These are phyloP conservation scores for Lysiphlebus fabarum DNA, from an alignment of 1,140 invertebrate genomes.

Conservation along the genomic window DNA sequence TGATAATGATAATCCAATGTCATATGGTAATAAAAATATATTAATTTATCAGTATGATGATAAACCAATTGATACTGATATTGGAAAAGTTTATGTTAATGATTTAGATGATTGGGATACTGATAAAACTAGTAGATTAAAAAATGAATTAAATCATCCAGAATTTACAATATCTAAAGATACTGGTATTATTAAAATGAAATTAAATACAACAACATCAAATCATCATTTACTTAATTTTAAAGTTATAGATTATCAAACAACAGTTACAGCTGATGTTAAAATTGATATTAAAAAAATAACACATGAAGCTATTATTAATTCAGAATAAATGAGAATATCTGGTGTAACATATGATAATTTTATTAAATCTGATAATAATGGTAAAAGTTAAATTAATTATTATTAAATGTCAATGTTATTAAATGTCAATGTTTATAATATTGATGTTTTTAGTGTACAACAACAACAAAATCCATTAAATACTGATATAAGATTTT, in stretches of 20 bases:
- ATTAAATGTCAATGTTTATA: conserved; percentile 74
- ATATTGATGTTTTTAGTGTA: conserved; percentile 95
- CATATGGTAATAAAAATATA: too few relatives aligned
- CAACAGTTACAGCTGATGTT: conserved; percentile 87
- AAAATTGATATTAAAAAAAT: conserved; percentile 91
- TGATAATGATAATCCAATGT: too few relatives aligned
- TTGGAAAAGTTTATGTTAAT: conserved; percentile 93
- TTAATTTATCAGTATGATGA: too few relatives aligned
- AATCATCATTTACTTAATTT: conserved; percentile 84
- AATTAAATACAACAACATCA: conserved; percentile 83
- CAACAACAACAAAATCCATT: conserved; percentile 80
- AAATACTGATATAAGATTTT: conserved; percentile 88
- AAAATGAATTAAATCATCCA: conserved; percentile 73
- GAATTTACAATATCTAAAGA: conserved; percentile 85
- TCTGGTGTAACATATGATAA: conserved; percentile 94
- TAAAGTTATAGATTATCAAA: conserved; percentile 89
- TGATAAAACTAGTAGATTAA: conserved; percentile 96
- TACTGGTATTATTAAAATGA: conserved; percentile 93
- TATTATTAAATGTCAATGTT: conserved; percentile 82
- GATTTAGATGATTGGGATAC: conserved; percentile 97
- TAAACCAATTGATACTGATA: too few relatives aligned
- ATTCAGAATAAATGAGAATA: conserved; percentile 90
- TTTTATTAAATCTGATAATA: conserved; percentile 84
- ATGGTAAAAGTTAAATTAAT: conserved; percentile 82
- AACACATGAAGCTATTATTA: conserved; percentile 90